Conservation (phyloP, 2,888 invertebrate species). For the Trilocha varians region DNA sequence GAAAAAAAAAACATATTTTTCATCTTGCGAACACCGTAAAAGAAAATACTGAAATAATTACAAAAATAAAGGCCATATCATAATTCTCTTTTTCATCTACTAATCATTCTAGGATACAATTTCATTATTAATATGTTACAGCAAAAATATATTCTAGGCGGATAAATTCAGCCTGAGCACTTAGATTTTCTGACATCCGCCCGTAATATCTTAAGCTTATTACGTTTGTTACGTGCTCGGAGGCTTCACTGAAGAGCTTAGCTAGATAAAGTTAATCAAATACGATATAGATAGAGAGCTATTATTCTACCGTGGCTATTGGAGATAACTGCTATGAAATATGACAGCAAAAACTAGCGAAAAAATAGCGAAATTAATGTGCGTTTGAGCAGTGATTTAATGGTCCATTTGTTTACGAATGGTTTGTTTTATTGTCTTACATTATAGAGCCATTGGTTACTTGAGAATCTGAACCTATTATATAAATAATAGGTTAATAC, state of each 20-base stretch:
- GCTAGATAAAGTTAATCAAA: not conserved
- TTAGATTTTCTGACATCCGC: not conserved
- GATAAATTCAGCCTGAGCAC: not conserved
- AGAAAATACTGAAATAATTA: no score
- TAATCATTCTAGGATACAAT: not conserved
- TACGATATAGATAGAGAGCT: not conserved
- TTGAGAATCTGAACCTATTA: no score
- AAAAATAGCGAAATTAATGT: no score
- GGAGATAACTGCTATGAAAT: not conserved
- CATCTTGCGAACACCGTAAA: no score
- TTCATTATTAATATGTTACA: not conserved
- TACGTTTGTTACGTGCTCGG: not conserved
- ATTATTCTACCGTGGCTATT: not conserved
- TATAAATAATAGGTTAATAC: no score
- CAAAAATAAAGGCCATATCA: no score
- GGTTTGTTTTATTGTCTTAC: no score
- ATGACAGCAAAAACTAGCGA: no score
- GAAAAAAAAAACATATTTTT: no score
- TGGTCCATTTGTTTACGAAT: no score
- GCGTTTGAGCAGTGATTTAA: no score
- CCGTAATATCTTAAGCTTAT: constrained; percentile 2
- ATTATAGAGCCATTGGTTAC: no score
- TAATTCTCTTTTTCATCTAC: not conserved
- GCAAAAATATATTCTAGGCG: not conserved
- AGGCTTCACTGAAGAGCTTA: not conserved